phyloP scores from a whole-genome alignment of 1,140 invertebrate species.

The Protaetia brevitarsis region DNA sequence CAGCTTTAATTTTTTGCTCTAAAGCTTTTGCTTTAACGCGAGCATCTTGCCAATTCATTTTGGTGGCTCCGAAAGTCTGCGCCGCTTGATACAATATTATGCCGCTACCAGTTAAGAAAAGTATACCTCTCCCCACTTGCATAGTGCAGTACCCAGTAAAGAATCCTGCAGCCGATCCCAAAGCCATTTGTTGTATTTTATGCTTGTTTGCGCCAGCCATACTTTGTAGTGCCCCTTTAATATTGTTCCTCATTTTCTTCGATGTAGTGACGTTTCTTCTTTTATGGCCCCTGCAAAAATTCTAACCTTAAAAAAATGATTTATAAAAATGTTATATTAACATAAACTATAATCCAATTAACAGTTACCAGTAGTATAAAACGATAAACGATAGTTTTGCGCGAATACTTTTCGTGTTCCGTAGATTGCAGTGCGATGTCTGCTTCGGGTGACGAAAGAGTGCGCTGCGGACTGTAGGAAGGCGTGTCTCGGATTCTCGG shows the following conservation, averaged over 20 bases:
- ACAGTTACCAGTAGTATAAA: no score
- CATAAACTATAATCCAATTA: no score
- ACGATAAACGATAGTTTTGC: no score
- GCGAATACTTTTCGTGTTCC: no score
- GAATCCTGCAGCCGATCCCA: constrained; percentile 87
- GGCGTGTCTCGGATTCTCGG: no score
- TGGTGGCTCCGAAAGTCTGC: constrained; percentile 2
- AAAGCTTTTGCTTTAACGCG: constrained; percentile 64
- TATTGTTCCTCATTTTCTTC: background rate
- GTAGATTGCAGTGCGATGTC: no score
- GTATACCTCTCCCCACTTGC: constrained; percentile 18
- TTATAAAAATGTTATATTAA: no score
- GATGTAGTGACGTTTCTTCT: no score
- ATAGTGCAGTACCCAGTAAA: constrained; percentile 29
- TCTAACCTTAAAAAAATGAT: no score
- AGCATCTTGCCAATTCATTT: constrained; percentile 25
- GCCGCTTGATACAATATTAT: constrained; percentile 19
- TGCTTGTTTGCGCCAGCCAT: constrained; percentile 75
- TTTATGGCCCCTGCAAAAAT: no score
- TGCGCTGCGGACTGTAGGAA: no score
- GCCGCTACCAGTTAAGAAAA: constrained; percentile 4
- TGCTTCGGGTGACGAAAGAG: no score
- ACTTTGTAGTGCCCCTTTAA: constrained; percentile 20
- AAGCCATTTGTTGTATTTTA: constrained; percentile 80
- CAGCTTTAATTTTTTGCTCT: constrained; percentile 59